Conservation (phyloP, 2,888 invertebrate genomes). For the Aporophyla lueneburgensis region DNA sequence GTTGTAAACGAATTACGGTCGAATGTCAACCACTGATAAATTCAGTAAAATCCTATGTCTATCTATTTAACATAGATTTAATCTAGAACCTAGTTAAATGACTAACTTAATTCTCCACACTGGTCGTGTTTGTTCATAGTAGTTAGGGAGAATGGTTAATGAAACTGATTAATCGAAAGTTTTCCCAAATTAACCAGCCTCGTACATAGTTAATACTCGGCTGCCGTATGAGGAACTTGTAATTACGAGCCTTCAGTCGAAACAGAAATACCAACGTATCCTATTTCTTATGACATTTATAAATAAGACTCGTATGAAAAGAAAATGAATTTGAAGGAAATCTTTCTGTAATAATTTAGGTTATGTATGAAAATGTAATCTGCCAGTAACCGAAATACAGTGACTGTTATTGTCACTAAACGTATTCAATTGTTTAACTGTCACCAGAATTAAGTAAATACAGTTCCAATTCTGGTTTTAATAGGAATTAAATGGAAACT, state of each 20-base stretch:
- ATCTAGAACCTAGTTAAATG: not conserved
- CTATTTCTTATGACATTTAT: not conserved
- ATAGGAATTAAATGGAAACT: not conserved
- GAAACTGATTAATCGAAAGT: constrained; percentile 9
- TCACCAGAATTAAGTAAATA: not conserved
- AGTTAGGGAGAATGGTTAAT: not conserved
- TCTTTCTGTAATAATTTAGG: not conserved
- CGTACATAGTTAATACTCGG: constrained; percentile 29
- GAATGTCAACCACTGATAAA: not conserved
- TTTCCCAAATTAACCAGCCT: constrained; percentile 14
- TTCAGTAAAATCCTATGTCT: not conserved
- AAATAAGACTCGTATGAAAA: not conserved
- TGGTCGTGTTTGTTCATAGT: not conserved
- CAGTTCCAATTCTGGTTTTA: not conserved
- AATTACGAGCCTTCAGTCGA: constrained; percentile 4
- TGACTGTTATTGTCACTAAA: not conserved
- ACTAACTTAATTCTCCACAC: not conserved
- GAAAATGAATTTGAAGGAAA: not conserved
- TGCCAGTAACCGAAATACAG: not conserved
- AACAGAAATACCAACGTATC: constrained; percentile 2
- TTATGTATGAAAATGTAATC: not conserved
- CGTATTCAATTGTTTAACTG: too few species aligned
- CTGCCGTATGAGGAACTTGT: not conserved
- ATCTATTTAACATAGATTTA: not conserved
- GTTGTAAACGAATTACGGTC: too few species aligned